Evolutionary conservation across 2,888 invertebrate species (phyloP), one percentile per base, ranked within the genome.

Genomic region (Kryphioiulus occultus): DNA sequence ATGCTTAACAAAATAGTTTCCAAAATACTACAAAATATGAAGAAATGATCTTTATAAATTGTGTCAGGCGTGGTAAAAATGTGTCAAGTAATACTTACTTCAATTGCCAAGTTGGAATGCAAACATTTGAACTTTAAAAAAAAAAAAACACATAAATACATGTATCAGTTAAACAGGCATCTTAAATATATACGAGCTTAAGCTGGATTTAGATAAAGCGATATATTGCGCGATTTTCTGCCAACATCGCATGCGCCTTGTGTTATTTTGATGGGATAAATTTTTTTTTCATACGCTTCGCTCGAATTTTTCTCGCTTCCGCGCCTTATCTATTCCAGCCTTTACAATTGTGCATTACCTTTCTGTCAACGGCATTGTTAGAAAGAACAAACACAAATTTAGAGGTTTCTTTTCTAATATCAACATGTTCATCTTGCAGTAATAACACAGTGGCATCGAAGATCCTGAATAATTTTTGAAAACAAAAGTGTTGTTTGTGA

Each of bases 381-480:
- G 42, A 3, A 78, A 87, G 87, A 9, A 4, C 15, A n/a, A 30
- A 32, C 9, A 82, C 85, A 87, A 87, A 87, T 7, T 59, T 35
- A 9, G 87, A 22, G 26, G 68, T 85, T 87, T 85, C 53, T 26
- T 87, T 85, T 19, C 87, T 44, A 19, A 87, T 22, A 19, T 87
- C 85, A 19, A 22, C 26, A 26, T 87, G 53, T 68, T 87, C 87
- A 5, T 87, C 87, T 85, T 87, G 87, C 17, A 87, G 32, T 26
- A 87, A 32, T 10, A 26, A 32, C 35, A 85, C 12, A 22, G 59
- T 47, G 17, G 85, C 42, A 47, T 87, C 87, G 12, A 87, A 85
- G 19, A 87, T 85, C 12, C 86, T 86, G 68, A 86, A 59, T n/a
- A 17, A 53, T 39, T 1, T 4, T 10, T 9, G 19, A 0, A 83